Conservation (phyloP, 2,113 vertebrate genomes). For the Dolichotis patagonum region DNA sequence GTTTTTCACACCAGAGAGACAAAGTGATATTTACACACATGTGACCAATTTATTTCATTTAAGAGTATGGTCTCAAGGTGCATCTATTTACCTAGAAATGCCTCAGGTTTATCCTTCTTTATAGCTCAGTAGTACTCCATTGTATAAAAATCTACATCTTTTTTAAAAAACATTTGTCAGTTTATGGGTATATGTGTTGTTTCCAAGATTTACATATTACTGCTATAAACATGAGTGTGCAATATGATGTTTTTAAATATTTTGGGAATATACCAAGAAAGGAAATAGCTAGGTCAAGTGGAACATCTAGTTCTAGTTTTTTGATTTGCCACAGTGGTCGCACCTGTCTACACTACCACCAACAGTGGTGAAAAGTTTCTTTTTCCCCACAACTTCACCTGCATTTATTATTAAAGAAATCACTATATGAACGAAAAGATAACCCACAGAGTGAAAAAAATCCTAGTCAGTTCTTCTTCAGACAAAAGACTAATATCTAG, state of each 20-base stretch:
- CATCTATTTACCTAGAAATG: not conserved
- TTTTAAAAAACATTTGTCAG: not conserved
- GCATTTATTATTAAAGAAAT: not conserved
- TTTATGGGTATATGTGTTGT: not conserved
- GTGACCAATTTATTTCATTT: not conserved
- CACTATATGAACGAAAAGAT: not conserved
- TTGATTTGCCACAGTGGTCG: not conserved
- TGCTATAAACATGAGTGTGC: not conserved
- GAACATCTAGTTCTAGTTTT: not conserved
- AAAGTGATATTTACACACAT: not conserved
- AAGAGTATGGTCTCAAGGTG: not conserved
- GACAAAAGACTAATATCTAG: not conserved
- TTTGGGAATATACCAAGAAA: not conserved
- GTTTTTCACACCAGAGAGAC: not conserved
- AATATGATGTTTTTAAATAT: not conserved
- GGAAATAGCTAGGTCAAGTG: not conserved
- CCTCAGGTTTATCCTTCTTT: not conserved
- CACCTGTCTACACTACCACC: not conserved
- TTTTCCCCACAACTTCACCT: not conserved
- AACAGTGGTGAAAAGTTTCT: not conserved
- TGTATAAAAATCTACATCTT: not conserved
- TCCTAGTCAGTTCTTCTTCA: not conserved
- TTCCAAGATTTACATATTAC: not conserved
- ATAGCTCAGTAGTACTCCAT: not conserved
- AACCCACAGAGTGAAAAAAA: not conserved